Conservation (phyloP, 2,888 invertebrate genomes). For the Pasiphila rectangulata region DNA sequence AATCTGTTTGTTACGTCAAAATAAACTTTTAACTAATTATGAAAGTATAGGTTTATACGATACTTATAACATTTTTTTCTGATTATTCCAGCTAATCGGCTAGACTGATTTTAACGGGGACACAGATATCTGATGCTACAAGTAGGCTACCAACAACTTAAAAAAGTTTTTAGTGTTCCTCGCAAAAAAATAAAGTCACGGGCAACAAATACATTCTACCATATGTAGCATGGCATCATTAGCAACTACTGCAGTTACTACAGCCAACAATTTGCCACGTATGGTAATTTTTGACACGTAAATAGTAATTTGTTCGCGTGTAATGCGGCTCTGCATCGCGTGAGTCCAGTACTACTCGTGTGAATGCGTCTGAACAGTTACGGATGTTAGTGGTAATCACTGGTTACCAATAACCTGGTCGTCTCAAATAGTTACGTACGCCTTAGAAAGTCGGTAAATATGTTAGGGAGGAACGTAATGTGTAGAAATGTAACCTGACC, state of each 20-base stretch:
- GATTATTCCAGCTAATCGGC: too few relatives aligned
- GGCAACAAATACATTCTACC: not conserved
- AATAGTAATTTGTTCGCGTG: slow-evolving; percentile 22
- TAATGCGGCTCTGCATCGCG: not conserved
- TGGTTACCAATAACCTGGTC: slow-evolving; percentile 7
- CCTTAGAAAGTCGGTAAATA: not conserved
- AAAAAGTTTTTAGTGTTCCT: too few relatives aligned
- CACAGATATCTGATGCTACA: too few relatives aligned
- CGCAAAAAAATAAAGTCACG: too few relatives aligned
- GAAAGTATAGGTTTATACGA: too few relatives aligned
- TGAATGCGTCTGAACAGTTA: slow-evolving; percentile 8
- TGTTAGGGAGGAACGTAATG: not conserved
- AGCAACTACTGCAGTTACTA: not conserved
- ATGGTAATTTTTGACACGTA: slow-evolving; percentile 1
- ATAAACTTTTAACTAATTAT: too few relatives aligned
- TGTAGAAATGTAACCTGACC: not conserved
- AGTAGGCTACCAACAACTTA: too few relatives aligned
- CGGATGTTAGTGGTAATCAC: slow-evolving; percentile 4
- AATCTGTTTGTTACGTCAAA: too few relatives aligned
- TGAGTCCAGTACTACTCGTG: not conserved
- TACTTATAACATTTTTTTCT: too few relatives aligned
- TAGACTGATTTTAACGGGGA: too few relatives aligned
- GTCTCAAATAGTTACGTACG: slow-evolving; percentile 8
- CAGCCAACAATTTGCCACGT: not conserved
- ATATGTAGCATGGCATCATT: not conserved